Evolutionary conservation across 2,797 vertebrate genomes (phyloP).

Genomic region (Megaceryle alcyon): DNA sequence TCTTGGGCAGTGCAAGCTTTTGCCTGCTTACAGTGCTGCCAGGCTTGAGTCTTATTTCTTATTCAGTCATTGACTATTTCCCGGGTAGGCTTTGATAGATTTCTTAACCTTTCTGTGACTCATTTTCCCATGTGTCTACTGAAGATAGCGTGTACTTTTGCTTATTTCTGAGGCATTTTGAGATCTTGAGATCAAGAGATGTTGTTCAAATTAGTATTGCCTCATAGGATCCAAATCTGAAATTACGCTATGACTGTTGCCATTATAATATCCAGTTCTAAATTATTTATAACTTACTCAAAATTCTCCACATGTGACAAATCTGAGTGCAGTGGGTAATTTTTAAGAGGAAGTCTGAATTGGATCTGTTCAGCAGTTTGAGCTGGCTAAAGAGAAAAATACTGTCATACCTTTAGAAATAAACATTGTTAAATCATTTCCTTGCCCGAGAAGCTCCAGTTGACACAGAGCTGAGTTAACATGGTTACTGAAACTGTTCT

Average conservation of each 20-base stretch:
- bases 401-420: constrained; percentile 3
- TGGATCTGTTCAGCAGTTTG: neutral
- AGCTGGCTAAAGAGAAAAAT: constrained; percentile 3
- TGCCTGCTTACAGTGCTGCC: neutral
- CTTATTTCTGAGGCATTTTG: constrained; percentile 1
- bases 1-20: neutral
- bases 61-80: constrained; percentile 39
- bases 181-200: neutral
- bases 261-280: neutral
- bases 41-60: neutral
- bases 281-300: neutral
- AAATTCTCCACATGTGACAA: neutral
- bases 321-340: neutral
- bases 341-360: neutral
- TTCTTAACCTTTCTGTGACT: constrained; percentile 62
- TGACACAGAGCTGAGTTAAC: neutral
- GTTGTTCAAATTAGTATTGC: neutral
- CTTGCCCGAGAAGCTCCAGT: neutral
- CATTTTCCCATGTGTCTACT: constrained; percentile 22
- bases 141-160: neutral
- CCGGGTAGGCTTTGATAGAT: constrained; percentile 38
- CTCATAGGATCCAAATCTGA: neutral
- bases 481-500: neutral
- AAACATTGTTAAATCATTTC: constrained; percentile 3
- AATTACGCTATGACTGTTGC: neutral